Conservation (phyloP, 1,140 invertebrate species). For the Heliconius himera region DNA sequence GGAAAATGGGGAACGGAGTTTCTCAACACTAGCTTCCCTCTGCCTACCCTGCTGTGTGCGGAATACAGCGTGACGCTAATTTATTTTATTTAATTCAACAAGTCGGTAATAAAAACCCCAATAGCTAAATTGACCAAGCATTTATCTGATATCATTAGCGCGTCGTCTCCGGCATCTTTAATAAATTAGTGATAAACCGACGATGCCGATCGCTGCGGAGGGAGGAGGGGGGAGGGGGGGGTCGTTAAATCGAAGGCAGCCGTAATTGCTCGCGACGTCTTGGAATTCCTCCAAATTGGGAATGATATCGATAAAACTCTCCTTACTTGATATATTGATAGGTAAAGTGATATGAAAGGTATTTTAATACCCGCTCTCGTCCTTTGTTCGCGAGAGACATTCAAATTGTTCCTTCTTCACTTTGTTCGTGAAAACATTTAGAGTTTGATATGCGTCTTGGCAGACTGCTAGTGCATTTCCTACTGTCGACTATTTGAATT, state of each 20-base stretch:
- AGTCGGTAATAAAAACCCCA: conserved; percentile 12
- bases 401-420: conserved; percentile 2
- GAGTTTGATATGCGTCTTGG: conserved; percentile 7
- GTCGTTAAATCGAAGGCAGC: conserved; percentile 47
- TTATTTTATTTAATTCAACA: not conserved
- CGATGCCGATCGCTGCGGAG: conserved; percentile 30
- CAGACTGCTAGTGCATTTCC: not conserved
- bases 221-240: not conserved
- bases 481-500: not conserved
- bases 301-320: conserved; percentile 52
- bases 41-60: too few species aligned
- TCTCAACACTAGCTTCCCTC: too few species aligned
- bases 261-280: conserved; percentile 62
- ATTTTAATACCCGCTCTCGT: conserved; percentile 31
- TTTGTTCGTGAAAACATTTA: conserved; percentile 8
- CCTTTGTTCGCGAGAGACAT: conserved; percentile 17
- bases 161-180: conserved; percentile 51
- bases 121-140: conserved; percentile 19
- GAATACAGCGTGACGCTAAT: not conserved
- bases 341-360: conserved; percentile 40
- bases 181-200: conserved; percentile 53
- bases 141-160: conserved; percentile 55
- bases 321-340: conserved; percentile 42
- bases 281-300: conserved; percentile 69
- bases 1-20: too few species aligned